A percentile compares a stretch with the other conserved stretches of the same genome.
These are phyloP conservation scores for Eilema depressum DNA, from an alignment of 2,888 invertebrate genomes.

Conservation along the genomic window DNA sequence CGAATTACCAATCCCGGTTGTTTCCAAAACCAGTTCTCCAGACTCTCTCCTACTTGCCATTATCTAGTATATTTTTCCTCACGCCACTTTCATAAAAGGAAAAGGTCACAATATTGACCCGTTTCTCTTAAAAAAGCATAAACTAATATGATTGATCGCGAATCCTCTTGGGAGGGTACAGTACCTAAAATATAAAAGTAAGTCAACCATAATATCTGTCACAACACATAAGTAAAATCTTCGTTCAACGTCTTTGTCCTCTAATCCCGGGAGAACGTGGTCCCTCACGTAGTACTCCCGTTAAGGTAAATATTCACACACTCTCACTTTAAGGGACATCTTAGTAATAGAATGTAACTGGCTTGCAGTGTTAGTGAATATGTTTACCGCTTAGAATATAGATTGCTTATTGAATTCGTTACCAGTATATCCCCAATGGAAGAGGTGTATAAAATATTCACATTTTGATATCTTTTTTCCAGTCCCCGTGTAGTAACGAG, in stretches of 20 bases:
- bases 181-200: not conserved
- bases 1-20: too few species aligned
- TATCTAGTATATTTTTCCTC: not conserved
- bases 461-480: not conserved
- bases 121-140: not conserved
- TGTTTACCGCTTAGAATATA: not conserved
- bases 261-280: not conserved
- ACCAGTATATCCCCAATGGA: not conserved
- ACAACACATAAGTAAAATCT: slow-evolving; percentile 11
- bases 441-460: not conserved
- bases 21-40: too few species aligned
- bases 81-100: not conserved
- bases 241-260: slow-evolving; percentile 13
- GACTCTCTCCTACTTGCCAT: too few species aligned
- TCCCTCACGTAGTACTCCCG: slow-evolving; percentile 6
- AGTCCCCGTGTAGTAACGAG: not conserved
- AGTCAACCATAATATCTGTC: slow-evolving; percentile 2
- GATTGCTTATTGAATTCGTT: not conserved
- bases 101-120: not conserved
- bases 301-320: slow-evolving; percentile 10
- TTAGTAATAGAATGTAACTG: not conserved
- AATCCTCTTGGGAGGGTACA: not conserved
- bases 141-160: slow-evolving; percentile 3
- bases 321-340: not conserved
- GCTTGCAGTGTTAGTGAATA: not conserved